Evolutionary conservation across 2,797 vertebrate species (phyloP).

Genomic region (Sorex maritimensis): DNA sequence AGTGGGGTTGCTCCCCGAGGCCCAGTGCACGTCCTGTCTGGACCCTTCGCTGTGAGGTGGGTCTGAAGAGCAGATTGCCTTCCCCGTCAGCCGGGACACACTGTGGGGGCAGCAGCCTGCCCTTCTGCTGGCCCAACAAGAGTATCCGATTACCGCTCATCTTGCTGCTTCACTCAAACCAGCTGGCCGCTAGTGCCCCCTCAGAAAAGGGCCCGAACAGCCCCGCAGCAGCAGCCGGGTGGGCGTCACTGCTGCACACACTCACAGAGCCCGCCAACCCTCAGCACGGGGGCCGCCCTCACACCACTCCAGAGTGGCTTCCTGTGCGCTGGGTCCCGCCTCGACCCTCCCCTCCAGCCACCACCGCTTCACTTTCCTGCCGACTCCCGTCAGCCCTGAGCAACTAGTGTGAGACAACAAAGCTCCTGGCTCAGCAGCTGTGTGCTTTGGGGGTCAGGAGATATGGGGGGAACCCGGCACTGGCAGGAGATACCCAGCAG

Average conservation of each 20-base stretch:
- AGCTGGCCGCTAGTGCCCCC: constrained; percentile 40
- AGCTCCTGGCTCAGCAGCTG: not conserved
- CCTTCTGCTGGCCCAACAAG: constrained; percentile 82
- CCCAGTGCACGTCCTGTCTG: not conserved
- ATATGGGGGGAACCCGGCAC: not conserved
- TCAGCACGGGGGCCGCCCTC: not conserved
- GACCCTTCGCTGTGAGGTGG: constrained; percentile 15
- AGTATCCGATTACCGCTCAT: constrained; percentile 11
- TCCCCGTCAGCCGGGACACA: constrained; percentile 69
- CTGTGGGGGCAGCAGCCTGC: constrained; percentile 80
- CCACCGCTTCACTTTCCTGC: too few species aligned
- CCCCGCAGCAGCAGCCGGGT: constrained; percentile 41
- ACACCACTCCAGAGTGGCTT: not conserved
- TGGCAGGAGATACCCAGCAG: not conserved
- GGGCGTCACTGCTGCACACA: not conserved
- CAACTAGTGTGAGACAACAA: not conserved
- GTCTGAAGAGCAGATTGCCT: constrained; percentile 37
- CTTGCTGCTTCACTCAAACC: constrained; percentile 77
- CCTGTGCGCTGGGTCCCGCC: too few species aligned
- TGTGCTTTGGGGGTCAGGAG: accelerated
- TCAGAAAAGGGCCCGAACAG: not conserved
- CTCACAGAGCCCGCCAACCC: too few species aligned
- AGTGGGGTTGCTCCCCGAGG: not conserved
- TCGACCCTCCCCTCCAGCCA: too few species aligned
- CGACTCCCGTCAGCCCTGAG: not conserved